Conservation (phyloP, 2,113 vertebrate species). For the Arizona elegans region DNA sequence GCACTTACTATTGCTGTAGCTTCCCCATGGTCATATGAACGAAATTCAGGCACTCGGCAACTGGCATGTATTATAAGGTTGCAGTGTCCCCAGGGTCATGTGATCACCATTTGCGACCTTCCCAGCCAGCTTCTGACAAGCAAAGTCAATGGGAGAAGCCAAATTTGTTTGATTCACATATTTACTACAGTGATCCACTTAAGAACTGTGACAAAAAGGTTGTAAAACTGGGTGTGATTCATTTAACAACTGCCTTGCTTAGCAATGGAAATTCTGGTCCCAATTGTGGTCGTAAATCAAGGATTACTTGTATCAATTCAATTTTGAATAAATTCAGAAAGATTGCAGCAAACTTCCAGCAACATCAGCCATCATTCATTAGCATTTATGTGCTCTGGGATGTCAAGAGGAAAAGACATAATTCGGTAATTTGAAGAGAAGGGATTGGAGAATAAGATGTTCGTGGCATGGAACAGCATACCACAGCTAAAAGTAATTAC, state of each 20-base stretch:
- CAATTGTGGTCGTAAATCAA: background rate
- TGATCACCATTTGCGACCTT: background rate
- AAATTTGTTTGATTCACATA: background rate
- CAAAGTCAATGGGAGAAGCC: background rate
- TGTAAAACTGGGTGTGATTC: background rate
- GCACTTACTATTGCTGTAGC: background rate
- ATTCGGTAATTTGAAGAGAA: slow-evolving; percentile 30
- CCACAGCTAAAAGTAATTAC: background rate
- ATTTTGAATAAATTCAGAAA: slow-evolving; percentile 8
- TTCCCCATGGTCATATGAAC: background rate
- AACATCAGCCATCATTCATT: background rate
- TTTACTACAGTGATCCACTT: background rate
- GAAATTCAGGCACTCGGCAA: background rate
- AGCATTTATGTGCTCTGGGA: slow-evolving; percentile 5
- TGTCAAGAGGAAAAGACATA: slow-evolving; percentile 29
- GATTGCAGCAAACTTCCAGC: background rate
- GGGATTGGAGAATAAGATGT: background rate
- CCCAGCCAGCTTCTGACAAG: background rate
- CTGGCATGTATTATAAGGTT: background rate
- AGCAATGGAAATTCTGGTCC: background rate
- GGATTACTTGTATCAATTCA: background rate
- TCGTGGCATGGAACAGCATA: slow-evolving; percentile 27
- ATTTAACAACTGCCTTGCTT: background rate
- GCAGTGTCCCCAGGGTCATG: background rate
- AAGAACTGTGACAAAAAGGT: background rate